These are phyloP conservation scores for Euphonia xanthogaster DNA, from an alignment of 2,797 vertebrate species.

Conservation along the genomic window DNA sequence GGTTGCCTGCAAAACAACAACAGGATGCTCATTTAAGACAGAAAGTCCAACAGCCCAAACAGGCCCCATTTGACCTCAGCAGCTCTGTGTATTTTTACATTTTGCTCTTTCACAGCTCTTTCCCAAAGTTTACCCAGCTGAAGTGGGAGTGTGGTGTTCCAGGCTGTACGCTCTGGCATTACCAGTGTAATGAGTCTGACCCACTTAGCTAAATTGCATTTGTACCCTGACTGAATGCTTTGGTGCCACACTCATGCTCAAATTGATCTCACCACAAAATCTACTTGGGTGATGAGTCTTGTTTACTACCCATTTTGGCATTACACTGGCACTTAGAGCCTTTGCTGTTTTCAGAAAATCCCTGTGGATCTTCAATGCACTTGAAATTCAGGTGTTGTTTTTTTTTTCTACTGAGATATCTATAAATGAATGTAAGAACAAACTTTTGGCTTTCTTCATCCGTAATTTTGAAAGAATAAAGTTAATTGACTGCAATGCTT, in stretches of 20 bases:
- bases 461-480: slow-evolving; percentile 14
- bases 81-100: not conserved
- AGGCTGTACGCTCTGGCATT: not conserved
- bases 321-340: not conserved
- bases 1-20: not conserved
- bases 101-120: not conserved
- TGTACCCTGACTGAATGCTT: not conserved
- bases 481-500: not conserved
- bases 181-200: not conserved
- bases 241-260: not conserved
- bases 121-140: not conserved
- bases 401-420: not conserved
- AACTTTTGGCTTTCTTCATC: not conserved
- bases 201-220: not conserved
- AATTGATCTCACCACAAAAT: not conserved
- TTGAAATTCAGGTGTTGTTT: not conserved
- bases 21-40: not conserved
- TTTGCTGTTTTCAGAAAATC: not conserved
- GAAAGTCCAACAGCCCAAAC: not conserved
- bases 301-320: not conserved
- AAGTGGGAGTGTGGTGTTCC: not conserved
- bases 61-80: not conserved
- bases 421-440: not conserved
- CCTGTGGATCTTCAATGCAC: not conserved
- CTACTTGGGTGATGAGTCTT: not conserved